phyloP scores from a whole-genome alignment of 2,113 vertebrate species.

The Nematolebias whitei region DNA sequence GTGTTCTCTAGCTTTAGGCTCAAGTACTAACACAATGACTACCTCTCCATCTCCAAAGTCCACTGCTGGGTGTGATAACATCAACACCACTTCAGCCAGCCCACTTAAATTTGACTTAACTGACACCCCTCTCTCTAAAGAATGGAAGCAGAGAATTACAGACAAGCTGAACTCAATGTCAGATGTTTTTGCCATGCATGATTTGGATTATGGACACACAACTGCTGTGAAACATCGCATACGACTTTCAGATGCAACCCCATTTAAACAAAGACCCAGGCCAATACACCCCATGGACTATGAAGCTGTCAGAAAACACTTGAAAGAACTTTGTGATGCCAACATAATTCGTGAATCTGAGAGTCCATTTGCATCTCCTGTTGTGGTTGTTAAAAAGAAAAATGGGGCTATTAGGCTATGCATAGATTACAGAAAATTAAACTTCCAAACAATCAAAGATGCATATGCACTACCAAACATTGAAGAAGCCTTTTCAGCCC shows the following conservation, averaged over 20 bases:
- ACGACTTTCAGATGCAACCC: not conserved
- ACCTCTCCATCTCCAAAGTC: not conserved
- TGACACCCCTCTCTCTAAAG: not conserved
- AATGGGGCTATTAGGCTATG: not conserved
- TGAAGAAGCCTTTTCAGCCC: no score
- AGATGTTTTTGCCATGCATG: not conserved
- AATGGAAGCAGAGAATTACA: not conserved
- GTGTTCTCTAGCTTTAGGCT: not conserved
- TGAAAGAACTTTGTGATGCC: no score
- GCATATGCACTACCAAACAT: no score
- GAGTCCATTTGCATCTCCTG: not conserved
- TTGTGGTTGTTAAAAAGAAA: slow-evolving; percentile 3
- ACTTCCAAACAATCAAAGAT: not conserved
- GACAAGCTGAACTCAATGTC: not conserved
- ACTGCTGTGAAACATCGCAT: not conserved
- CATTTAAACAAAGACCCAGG: no score
- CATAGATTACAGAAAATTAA: not conserved
- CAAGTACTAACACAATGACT: accelerated
- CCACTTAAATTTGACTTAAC: not conserved
- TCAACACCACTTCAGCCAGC: not conserved
- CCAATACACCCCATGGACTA: no score
- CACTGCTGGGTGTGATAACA: not conserved
- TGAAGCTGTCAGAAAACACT: no score
- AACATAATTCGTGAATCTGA: no score
- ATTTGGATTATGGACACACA: not conserved